Percentiles rank a stretch among this genome's conserved stretches.
These are phyloP conservation scores for Lycocerus yunnanus DNA, from an alignment of 2,888 invertebrate genomes.

Conservation along the genomic window DNA sequence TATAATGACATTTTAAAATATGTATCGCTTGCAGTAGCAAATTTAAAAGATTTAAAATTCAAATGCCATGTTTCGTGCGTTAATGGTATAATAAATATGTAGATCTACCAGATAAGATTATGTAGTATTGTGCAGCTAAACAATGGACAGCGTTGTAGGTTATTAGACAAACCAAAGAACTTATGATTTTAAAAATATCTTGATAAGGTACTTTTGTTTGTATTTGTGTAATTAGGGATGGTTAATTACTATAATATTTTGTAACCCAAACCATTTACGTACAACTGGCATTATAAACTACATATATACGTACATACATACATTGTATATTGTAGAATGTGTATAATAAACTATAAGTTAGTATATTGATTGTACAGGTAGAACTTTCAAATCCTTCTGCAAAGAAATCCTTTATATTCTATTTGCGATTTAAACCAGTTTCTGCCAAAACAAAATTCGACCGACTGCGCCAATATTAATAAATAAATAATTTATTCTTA, in stretches of 20 bases:
- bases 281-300: too few species aligned
- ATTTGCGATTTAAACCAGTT: too few species aligned
- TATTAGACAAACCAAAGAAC: slow-evolving; percentile 33
- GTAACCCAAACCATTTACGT: not conserved
- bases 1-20: slow-evolving; percentile 43
- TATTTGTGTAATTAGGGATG: not conserved
- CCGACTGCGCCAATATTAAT: not conserved
- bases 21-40: slow-evolving; percentile 45
- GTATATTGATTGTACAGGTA: not conserved
- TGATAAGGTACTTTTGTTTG: not conserved
- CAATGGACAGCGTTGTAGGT: slow-evolving; percentile 39
- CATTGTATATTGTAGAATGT: too few species aligned
- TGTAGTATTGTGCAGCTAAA: slow-evolving; percentile 46
- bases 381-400: not conserved
- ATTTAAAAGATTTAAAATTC: slow-evolving; percentile 55
- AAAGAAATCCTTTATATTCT: not conserved
- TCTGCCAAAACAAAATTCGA: not conserved
- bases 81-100: slow-evolving; percentile 55
- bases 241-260: not conserved
- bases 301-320: too few species aligned
- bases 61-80: slow-evolving; percentile 52
- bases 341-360: too few species aligned
- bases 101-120: slow-evolving; percentile 51
- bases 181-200: slow-evolving; percentile 25
- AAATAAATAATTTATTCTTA: too few species aligned